Evolutionary conservation across 2,797 vertebrate genomes (phyloP).

Genomic region (Hephaestus fuliginosus): DNA sequence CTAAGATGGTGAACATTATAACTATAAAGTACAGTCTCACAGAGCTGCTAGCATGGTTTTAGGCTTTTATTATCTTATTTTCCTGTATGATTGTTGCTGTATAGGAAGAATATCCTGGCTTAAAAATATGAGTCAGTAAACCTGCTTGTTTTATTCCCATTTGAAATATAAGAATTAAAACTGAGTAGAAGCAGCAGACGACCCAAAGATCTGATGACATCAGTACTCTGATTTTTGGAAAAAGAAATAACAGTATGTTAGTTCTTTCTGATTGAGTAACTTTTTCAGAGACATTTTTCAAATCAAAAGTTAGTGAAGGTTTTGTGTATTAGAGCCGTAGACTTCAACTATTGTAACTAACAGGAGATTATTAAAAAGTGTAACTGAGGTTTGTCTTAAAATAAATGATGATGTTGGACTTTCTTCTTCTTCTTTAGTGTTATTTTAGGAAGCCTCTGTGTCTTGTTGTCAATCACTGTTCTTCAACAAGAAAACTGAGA

Average conservation of each 20-base stretch:
- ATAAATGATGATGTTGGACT: conserved; percentile 20
- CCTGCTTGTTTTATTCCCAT: background rate
- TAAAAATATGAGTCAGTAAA: background rate
- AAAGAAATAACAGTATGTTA: background rate
- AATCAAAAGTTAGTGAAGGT: background rate
- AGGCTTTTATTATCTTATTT: background rate
- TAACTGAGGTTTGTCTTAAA: background rate
- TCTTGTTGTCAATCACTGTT: no score
- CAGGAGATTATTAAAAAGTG: background rate
- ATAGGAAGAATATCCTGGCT: background rate
- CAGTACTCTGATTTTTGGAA: background rate
- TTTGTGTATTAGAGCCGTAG: background rate
- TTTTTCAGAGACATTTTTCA: background rate
- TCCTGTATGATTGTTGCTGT: background rate
- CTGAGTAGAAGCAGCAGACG: background rate
- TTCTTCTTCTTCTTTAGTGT: background rate
- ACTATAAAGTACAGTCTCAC: no score
- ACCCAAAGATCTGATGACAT: background rate
- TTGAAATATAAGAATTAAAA: background rate
- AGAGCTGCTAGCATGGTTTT: background rate
- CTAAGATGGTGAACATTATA: no score
- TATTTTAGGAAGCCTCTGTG: background rate
- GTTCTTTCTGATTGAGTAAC: background rate
- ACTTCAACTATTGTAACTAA: background rate
- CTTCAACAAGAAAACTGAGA: background rate